Percentiles rank a stretch among this genome's conserved stretches.
phyloP scores from a whole-genome alignment of 2,113 vertebrate species.

The Struthio camelus region DNA sequence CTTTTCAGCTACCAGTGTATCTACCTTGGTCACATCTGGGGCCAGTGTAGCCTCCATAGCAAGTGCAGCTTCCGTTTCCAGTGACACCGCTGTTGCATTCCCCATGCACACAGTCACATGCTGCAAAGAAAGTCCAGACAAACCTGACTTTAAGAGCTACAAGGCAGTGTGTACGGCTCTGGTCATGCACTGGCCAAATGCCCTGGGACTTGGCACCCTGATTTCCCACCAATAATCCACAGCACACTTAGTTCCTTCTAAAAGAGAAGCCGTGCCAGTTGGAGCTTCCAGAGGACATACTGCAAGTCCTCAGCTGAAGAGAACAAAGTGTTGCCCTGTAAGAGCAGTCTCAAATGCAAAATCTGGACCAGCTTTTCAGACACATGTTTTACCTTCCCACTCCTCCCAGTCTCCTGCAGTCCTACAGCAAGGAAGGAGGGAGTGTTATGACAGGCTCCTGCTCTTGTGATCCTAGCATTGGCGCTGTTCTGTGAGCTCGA shows the following conservation, averaged over 20 bases:
- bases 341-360: background rate
- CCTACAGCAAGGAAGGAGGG: background rate
- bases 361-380: background rate
- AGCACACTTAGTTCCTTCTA: background rate
- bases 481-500: rapidly evolving
- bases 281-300: background rate
- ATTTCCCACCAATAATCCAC: background rate
- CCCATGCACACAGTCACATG: slow-evolving; percentile 85
- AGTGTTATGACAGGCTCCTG: background rate
- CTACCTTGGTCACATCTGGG: slow-evolving; percentile 87
- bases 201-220: background rate
- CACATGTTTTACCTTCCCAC: background rate
- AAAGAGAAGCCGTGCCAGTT: background rate
- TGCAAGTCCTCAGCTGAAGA: background rate
- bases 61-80: slow-evolving; percentile 86
- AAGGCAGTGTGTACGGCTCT: background rate
- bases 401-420: background rate
- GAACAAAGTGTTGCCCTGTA: background rate
- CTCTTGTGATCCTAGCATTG: background rate
- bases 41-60: slow-evolving; percentile 89
- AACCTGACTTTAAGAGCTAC: background rate
- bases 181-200: background rate
- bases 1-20: background rate
- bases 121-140: slow-evolving; percentile 69
- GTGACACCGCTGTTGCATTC: slow-evolving; percentile 79